Conservation (phyloP, 2,113 vertebrate species). For the Strix aluco region DNA sequence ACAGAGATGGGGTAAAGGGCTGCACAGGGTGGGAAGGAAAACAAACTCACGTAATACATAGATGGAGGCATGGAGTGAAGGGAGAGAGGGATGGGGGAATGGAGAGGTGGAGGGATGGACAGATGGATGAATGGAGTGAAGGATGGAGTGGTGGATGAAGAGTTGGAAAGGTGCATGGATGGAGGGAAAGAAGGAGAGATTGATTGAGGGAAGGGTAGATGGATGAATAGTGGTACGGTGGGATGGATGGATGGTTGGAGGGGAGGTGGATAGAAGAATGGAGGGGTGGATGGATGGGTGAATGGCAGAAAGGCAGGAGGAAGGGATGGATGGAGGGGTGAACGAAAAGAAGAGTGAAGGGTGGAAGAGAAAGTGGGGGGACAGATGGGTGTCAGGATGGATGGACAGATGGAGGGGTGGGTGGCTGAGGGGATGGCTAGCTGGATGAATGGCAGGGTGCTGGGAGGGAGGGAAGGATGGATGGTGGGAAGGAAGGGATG, state of each 20-base stretch:
- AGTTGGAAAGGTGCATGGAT: background rate
- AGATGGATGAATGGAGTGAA: background rate
- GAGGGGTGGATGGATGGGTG: background rate
- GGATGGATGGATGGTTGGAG: background rate
- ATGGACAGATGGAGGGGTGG: too few relatives aligned
- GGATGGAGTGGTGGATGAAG: background rate
- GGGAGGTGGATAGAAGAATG: background rate
- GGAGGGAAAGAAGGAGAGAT: background rate
- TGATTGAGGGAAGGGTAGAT: background rate
- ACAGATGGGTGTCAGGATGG: background rate
- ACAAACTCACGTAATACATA: fast-evolving
- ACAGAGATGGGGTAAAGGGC: too few relatives aligned
- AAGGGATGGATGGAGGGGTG: too few relatives aligned
- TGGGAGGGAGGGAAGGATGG: too few relatives aligned
- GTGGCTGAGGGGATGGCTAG: too few relatives aligned
- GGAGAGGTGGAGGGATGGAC: background rate
- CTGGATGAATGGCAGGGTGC: background rate
- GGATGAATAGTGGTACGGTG: too few relatives aligned
- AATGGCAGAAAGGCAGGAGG: background rate
- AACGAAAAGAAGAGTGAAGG: background rate
- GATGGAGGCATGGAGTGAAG: background rate
- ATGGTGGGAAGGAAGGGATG: background rate
- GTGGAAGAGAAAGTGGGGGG: background rate
- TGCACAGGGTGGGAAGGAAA: background rate
- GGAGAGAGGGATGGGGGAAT: background rate